These are phyloP conservation scores for Oscheius sp. DNA, from an alignment of 2,888 invertebrate genomes.

Conservation along the genomic window DNA sequence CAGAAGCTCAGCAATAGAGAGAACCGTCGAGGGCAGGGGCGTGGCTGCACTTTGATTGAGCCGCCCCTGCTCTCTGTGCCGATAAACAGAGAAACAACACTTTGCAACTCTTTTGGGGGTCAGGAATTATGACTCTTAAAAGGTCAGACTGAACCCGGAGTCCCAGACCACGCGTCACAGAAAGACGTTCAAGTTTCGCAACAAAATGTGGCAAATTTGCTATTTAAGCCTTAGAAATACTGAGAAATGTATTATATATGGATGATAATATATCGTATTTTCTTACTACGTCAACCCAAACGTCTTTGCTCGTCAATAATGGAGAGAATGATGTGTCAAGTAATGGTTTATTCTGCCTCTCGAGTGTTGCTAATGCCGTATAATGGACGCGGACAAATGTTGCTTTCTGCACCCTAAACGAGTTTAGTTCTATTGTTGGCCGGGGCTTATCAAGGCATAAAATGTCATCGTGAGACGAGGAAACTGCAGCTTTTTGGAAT, in stretches of 20 bases:
- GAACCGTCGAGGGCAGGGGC: conserved; percentile 21
- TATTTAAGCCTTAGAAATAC: no score
- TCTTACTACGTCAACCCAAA: no score
- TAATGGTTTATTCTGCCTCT: background rate
- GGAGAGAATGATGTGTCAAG: background rate
- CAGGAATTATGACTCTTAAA: background rate
- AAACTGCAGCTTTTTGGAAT: background rate
- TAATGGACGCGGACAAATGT: background rate
- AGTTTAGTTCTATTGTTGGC: no score
- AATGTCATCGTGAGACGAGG: background rate
- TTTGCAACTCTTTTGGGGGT: conserved; percentile 17
- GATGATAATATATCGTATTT: no score
- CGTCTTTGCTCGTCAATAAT: no score
- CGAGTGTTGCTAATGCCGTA: background rate
- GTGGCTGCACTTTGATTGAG: conserved; percentile 28
- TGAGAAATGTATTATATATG: no score
- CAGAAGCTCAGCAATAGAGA: conserved; percentile 4
- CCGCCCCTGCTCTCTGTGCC: conserved; percentile 22
- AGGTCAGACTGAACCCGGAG: background rate
- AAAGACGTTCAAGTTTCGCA: no score
- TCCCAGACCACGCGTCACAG: no score
- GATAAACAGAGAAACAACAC: conserved; percentile 28
- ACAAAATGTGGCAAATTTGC: no score
- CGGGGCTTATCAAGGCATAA: background rate
- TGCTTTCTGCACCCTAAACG: background rate